Evolutionary conservation across 2,888 invertebrate species (phyloP).

Genomic region (Trissolcus brochymenae): DNA sequence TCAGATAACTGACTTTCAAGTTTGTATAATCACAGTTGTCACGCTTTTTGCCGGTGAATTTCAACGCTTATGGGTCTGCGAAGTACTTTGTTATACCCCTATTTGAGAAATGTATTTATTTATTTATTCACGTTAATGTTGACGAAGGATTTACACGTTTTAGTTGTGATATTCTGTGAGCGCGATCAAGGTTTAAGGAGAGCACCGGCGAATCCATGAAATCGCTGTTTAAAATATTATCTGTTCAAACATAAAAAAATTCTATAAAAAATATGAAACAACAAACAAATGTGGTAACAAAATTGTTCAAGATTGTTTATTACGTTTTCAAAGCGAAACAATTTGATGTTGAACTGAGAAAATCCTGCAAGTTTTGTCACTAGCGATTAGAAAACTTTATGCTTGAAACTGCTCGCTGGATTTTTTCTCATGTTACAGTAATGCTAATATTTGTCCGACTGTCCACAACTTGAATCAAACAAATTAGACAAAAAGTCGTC

Average conservation of each 20-base stretch:
- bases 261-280: conserved; percentile 9
- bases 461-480: neutral
- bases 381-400: conserved; percentile 5
- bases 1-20: too few species aligned
- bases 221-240: conserved; percentile 1
- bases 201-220: conserved; percentile 16
- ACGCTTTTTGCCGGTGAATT: conserved; percentile 14
- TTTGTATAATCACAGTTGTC: neutral
- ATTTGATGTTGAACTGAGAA: conserved; percentile 23
- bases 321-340: neutral
- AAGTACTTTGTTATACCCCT: conserved; percentile 9
- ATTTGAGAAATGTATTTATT: conserved; percentile 20
- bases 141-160: conserved; percentile 29
- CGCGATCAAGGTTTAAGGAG: conserved; percentile 6
- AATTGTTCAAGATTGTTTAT: too few species aligned
- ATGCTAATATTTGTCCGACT: conserved; percentile 48
- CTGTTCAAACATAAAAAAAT: conserved; percentile 2
- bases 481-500: neutral
- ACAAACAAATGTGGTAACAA: neutral
- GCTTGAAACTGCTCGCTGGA: conserved; percentile 6
- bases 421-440: conserved; percentile 37
- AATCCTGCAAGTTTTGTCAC: conserved; percentile 14
- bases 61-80: conserved; percentile 1
- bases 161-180: conserved; percentile 37
- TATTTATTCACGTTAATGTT: conserved; percentile 28